Evolutionary conservation across 2,797 vertebrate species (phyloP), one percentile per base, ranked within the genome.

Genomic region (Xiphorhynchus erythropygius): DNA sequence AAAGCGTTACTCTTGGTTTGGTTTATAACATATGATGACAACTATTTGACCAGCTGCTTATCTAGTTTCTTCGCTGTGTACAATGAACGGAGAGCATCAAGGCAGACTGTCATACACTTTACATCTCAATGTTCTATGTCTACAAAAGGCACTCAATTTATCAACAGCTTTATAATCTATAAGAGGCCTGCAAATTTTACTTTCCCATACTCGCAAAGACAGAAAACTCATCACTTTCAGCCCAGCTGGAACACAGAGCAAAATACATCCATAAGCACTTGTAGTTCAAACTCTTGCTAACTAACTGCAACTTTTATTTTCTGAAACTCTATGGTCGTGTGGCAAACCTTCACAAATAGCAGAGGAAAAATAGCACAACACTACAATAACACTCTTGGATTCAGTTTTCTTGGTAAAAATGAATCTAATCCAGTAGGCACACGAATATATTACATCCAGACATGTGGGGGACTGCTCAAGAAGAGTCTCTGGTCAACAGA

Each of bases 121-220:
- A 14, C 37, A 52, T 87, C 82, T 80, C 88, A 55, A 7, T 57
- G 73, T 63, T 69, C 25, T 8, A 59, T 9, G 63, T 87, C 75
- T 92, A 65, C 49, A 71, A 92, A 93, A 95, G 87, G 81, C 63
- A 88, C 81, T 30, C 84, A 60, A 64, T 86, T 94, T 90, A 80
- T 71, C 77, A 94, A 80, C 73, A 92, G 79, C 65, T 91, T 91
- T 63, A 74, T 46, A 85, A 90, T 41, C 82, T 73, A 84, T 73
- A 92, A 93, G 91, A 96, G 86, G 56, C 33, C 47, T 52, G 73
- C n/a, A 74, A 88, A 77, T 89, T 81, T 88, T 76, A 60, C 89
- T 94, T 76, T 76, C 86, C 76, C 83, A 63, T 88, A 91, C 94
- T 94, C 35, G 73, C 77, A 84, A 50, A 93, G 79, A 73, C 63